Conservation (phyloP, 2,888 invertebrate species). For the Calameuta filiformis region DNA sequence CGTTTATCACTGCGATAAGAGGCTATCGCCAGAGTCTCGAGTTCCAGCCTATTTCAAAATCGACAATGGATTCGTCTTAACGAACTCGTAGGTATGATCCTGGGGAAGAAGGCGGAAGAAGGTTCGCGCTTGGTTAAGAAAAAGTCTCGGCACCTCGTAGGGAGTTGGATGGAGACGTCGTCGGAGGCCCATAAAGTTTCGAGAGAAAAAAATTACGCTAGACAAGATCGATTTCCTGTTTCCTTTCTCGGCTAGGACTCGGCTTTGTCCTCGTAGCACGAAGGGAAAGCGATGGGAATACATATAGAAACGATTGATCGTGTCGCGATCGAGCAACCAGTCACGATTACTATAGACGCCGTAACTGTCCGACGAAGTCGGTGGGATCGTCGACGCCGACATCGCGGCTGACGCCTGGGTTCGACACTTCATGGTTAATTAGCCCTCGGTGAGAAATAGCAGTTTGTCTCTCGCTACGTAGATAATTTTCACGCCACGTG, state of each 20-base stretch:
- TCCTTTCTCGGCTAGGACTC: neutral
- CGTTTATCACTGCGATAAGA: constrained; percentile 24
- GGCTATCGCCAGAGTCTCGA: constrained; percentile 11
- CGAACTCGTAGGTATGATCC: neutral
- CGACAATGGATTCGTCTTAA: neutral
- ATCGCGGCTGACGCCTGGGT: constrained; percentile 30
- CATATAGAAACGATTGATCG: neutral
- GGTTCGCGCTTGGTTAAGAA: neutral
- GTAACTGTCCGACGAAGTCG: neutral
- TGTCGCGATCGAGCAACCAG: neutral
- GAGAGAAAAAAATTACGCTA: constrained; percentile 8
- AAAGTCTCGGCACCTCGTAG: neutral
- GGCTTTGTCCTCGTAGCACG: constrained; percentile 15
- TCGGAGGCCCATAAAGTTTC: constrained; percentile 6
- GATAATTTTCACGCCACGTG: constrained; percentile 58
- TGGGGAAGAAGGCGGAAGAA: neutral
- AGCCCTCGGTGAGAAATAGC: constrained; percentile 49
- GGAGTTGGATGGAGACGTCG: neutral
- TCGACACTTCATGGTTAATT: constrained; percentile 56
- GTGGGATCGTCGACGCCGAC: neutral
- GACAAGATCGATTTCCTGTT: neutral
- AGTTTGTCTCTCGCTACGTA: constrained; percentile 42
- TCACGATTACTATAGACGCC: neutral
- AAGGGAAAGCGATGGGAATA: constrained; percentile 10
- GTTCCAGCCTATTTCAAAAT: constrained; percentile 2